phyloP scores from a whole-genome alignment of 2,113 vertebrate genomes.

The Albula glossodonta region DNA sequence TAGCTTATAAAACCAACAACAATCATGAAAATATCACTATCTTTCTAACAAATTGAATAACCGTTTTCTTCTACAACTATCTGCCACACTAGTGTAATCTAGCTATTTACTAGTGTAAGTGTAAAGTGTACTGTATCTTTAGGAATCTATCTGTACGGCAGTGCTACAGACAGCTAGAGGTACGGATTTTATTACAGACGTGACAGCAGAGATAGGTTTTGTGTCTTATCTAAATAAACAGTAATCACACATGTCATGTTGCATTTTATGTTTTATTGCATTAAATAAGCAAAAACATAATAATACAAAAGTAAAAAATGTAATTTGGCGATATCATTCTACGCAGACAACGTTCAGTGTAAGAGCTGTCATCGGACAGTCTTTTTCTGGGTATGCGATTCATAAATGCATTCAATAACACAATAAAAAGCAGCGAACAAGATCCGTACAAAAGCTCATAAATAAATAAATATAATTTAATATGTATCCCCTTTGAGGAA shows the following conservation, averaged over 20 bases:
- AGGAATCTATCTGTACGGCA: neutral
- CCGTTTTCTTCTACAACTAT: neutral
- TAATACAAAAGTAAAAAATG: conserved; percentile 29
- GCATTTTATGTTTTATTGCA: conserved; percentile 15
- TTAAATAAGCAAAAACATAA: conserved; percentile 24
- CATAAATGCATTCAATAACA: conserved; percentile 9
- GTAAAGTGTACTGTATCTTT: neutral
- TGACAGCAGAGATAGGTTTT: neutral
- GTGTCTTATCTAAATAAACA: neutral
- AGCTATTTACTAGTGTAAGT: neutral
- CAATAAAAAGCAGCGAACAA: conserved; percentile 20
- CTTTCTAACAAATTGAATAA: neutral
- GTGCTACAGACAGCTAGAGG: too few relatives aligned
- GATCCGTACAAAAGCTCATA: conserved; percentile 13
- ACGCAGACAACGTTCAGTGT: neutral
- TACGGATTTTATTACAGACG: too few relatives aligned
- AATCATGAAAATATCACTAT: neutral
- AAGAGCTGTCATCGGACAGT: neutral
- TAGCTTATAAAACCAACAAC: neutral
- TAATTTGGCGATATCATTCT: conserved; percentile 16
- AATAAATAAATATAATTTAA: conserved; percentile 41
- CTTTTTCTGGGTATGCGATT: conserved; percentile 7
- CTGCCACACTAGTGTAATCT: neutral
- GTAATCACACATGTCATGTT: neutral
- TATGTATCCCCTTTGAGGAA: neutral